A percentile compares a stretch with the other conserved stretches of the same genome.
Evolutionary conservation across 1,140 invertebrate genomes (phyloP).

Genomic region (Pseudomyrmex sp.): DNA sequence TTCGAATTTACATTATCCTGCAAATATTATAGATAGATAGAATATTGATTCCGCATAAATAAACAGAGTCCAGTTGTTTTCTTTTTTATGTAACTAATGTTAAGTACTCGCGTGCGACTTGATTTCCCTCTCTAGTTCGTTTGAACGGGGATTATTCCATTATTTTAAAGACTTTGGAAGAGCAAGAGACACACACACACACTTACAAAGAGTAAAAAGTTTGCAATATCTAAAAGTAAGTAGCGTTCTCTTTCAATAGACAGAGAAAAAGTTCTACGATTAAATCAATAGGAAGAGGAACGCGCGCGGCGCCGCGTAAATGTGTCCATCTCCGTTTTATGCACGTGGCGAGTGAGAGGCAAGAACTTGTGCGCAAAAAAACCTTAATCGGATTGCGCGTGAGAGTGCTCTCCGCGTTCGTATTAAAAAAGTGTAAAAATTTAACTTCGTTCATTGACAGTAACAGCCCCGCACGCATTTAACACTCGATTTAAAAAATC

Average conservation of each 20-base stretch:
- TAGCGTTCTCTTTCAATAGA: background rate
- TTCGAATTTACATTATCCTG: slow-evolving; percentile 52
- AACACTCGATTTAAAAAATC: slow-evolving; percentile 38
- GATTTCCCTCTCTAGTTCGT: too few species aligned
- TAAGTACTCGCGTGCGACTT: background rate
- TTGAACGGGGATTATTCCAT: too few species aligned
- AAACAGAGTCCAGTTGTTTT: slow-evolving; percentile 1
- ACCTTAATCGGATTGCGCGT: slow-evolving; percentile 54
- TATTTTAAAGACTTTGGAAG: too few species aligned
- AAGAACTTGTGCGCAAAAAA: slow-evolving; percentile 48
- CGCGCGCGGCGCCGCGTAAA: background rate
- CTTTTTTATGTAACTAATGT: background rate
- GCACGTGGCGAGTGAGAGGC: slow-evolving; percentile 22
- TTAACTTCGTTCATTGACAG: slow-evolving; percentile 48
- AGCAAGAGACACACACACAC: too few species aligned
- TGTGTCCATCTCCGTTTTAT: slow-evolving; percentile 31
- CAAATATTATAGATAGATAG: slow-evolving; percentile 44
- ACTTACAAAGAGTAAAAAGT: background rate
- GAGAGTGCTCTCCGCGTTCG: slow-evolving; percentile 47
- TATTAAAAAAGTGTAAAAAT: slow-evolving; percentile 53
- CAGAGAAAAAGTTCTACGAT: slow-evolving; percentile 4
- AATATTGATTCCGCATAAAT: background rate
- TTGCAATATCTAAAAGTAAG: background rate
- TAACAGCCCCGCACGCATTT: slow-evolving; percentile 43
- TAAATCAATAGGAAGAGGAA: slow-evolving; percentile 27